Conservation (phyloP, 2,888 invertebrate genomes). For the Acleris emargana region DNA sequence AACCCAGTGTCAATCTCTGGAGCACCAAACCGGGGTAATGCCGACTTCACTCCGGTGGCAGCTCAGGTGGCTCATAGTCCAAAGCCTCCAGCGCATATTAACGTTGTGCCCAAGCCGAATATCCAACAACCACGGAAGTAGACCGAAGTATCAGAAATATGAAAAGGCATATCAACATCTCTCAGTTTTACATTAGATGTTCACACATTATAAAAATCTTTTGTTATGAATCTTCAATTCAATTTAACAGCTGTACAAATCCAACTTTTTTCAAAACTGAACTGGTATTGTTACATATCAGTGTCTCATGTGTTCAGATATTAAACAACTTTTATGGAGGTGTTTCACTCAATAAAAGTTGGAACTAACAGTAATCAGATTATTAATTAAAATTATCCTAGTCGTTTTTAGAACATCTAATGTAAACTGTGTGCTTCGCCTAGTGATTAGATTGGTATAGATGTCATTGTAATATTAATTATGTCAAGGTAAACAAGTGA, state of each 20-base stretch:
- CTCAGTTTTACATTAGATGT: slow-evolving; percentile 34
- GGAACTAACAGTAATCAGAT: neutral
- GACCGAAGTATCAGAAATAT: slow-evolving; percentile 47
- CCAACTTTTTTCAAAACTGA: slow-evolving; percentile 5
- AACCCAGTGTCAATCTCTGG: slow-evolving; percentile 90
- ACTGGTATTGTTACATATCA: neutral
- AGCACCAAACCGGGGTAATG: slow-evolving; percentile 91
- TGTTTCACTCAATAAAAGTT: too few relatives aligned
- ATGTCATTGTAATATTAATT: slow-evolving; percentile 5
- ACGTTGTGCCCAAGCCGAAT: slow-evolving; percentile 85
- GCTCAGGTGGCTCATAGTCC: slow-evolving; percentile 93
- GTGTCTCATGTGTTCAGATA: neutral
- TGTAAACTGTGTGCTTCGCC: slow-evolving; percentile 41
- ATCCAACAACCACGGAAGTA: slow-evolving; percentile 96
- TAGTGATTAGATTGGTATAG: slow-evolving; percentile 56
- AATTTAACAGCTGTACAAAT: slow-evolving; percentile 19
- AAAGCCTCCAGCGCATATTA: slow-evolving; percentile 87
- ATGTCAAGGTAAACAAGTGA: neutral
- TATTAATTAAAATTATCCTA: neutral
- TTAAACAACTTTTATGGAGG: neutral
- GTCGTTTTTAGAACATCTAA: slow-evolving; percentile 36
- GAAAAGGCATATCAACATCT: slow-evolving; percentile 46
- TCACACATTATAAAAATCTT: neutral
- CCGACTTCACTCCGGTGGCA: slow-evolving; percentile 94
- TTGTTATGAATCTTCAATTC: neutral